Percentiles rank a stretch among this genome's conserved stretches.
Conservation (phyloP, 2,888 invertebrate genomes). For the Griposia aprilina region DNA sequence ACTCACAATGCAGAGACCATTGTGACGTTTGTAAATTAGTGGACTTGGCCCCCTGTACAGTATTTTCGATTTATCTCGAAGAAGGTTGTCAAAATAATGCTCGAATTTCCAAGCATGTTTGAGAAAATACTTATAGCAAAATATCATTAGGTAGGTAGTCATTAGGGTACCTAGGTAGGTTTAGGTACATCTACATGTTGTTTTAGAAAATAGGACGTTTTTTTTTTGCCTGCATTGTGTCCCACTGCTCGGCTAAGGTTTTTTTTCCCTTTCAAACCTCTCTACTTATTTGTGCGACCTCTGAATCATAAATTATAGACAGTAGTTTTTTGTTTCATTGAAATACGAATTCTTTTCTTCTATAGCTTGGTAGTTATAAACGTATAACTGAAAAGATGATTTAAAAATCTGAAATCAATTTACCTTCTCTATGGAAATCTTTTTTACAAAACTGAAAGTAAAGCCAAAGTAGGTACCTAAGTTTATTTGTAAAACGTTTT, state of each 20-base stretch:
- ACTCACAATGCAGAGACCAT: too few species aligned
- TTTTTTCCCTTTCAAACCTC: background rate
- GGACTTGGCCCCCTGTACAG: too few species aligned
- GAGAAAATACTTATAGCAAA: background rate
- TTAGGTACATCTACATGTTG: too few species aligned
- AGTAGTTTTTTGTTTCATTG: background rate
- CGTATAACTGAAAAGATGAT: conserved; percentile 11
- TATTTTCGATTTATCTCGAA: too few species aligned
- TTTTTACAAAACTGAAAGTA: conserved; percentile 1
- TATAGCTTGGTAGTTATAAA: background rate
- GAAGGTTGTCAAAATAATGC: too few species aligned
- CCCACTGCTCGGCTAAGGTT: background rate
- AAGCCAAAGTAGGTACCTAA: conserved; percentile 8
- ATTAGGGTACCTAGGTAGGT: background rate
- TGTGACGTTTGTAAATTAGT: too few species aligned
- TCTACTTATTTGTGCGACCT: background rate
- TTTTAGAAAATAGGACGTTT: background rate
- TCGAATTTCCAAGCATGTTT: too few species aligned
- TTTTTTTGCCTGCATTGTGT: background rate
- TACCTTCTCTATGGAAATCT: background rate
- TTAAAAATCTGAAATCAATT: conserved; percentile 19
- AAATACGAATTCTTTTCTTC: background rate
- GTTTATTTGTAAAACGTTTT: conserved; percentile 25
- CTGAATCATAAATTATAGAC: background rate
- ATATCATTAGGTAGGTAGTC: background rate